A percentile compares a stretch with the other conserved stretches of the same genome.
Evolutionary conservation across 2,888 invertebrate species (phyloP).

Genomic region (Zeuzera pyrina): DNA sequence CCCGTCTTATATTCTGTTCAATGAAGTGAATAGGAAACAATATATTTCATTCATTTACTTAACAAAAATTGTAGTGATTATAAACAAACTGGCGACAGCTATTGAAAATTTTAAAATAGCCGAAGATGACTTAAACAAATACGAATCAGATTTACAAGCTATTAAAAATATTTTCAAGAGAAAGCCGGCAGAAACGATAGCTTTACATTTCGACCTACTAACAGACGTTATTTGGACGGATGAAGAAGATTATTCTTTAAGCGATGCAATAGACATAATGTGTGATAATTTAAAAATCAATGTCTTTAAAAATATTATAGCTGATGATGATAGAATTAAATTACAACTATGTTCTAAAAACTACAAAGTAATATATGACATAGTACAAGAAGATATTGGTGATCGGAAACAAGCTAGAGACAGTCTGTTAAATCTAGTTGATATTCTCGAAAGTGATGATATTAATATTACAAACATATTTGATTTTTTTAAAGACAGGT

Average conservation of each 20-base stretch:
- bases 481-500: conserved; percentile 41
- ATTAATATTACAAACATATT: conserved; percentile 27
- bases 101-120: conserved; percentile 28
- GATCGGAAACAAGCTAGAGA: conserved; percentile 29
- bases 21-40: conserved; percentile 42
- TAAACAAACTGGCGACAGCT: conserved; percentile 36
- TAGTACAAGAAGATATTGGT: conserved; percentile 25
- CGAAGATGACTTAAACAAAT: conserved; percentile 25
- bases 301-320: conserved; percentile 32
- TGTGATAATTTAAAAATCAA: conserved; percentile 38
- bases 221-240: conserved; percentile 41
- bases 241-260: conserved; percentile 30
- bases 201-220: conserved; percentile 49
- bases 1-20: conserved; percentile 34
- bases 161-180: conserved; percentile 44
- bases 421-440: conserved; percentile 33
- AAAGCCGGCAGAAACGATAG: conserved; percentile 38
- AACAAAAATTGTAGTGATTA: conserved; percentile 38
- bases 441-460: conserved; percentile 22
- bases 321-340: conserved; percentile 34
- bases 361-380: conserved; percentile 35
- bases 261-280: conserved; percentile 29
- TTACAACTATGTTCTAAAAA: conserved; percentile 44
- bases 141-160: conserved; percentile 27
- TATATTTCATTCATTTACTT: conserved; percentile 40